Conservation (phyloP, 2,888 invertebrate genomes). For the Leuctra nigra region DNA sequence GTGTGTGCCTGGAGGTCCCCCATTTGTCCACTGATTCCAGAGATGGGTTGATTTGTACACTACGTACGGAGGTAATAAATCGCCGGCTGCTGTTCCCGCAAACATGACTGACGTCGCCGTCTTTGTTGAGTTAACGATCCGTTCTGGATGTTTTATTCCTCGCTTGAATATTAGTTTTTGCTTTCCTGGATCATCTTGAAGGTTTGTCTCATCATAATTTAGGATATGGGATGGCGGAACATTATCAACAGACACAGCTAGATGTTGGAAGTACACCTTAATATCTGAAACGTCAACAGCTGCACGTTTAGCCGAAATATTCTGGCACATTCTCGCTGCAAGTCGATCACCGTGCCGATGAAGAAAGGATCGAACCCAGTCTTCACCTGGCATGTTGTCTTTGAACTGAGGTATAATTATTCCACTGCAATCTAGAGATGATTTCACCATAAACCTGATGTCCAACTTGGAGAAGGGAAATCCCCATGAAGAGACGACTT, state of each 20-base stretch:
- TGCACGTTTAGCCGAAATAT: too few species aligned
- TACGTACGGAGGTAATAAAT: slow-evolving; percentile 38
- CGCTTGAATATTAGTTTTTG: slow-evolving; percentile 33
- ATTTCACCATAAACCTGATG: background rate
- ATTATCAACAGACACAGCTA: slow-evolving; percentile 23
- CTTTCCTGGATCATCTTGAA: slow-evolving; percentile 35
- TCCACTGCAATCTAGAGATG: background rate
- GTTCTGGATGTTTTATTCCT: slow-evolving; percentile 37
- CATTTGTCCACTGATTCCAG: slow-evolving; percentile 38
- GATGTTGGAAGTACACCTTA: slow-evolving; percentile 31
- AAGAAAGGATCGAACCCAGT: too few species aligned
- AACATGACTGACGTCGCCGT: slow-evolving; percentile 37
- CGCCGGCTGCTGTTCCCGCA: slow-evolving; percentile 37
- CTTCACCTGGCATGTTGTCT: background rate
- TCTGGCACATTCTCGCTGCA: too few species aligned
- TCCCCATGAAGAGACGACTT: background rate
- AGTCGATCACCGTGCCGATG: too few species aligned
- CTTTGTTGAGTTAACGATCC: slow-evolving; percentile 37
- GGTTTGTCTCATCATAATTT: slow-evolving; percentile 37
- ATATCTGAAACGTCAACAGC: too few species aligned
- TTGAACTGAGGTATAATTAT: background rate
- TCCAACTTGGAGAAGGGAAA: slow-evolving; percentile 3
- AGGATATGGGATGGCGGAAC: slow-evolving; percentile 31
- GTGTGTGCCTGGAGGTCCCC: slow-evolving; percentile 36
- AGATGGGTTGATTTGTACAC: slow-evolving; percentile 39